These are phyloP conservation scores for Acanthaster planci DNA, from an alignment of 35 echinoderm and acorn worm genomes.

Conservation along the genomic window DNA sequence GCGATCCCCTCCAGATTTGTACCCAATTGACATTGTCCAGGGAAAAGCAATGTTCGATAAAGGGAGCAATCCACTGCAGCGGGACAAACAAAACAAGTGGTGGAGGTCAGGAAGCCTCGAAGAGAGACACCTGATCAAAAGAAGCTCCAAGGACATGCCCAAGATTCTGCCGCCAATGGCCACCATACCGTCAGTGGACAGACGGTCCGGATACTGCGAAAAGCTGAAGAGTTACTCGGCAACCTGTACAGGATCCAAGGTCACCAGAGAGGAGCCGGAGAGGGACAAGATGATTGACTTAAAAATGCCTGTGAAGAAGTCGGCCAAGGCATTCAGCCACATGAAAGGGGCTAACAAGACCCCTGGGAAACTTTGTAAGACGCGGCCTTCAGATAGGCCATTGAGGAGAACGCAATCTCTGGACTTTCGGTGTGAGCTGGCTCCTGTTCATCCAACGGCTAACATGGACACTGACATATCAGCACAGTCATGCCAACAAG, in stretches of 20 bases:
- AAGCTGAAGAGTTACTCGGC: not conserved
- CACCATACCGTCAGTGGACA: not conserved
- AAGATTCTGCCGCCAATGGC: conserved; percentile 17
- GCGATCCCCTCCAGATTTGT: not conserved
- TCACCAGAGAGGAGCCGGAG: conserved; percentile 8
- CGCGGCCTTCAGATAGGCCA: not conserved
- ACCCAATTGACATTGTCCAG: not conserved
- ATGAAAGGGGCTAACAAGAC: conserved; percentile 6
- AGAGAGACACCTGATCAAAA: conserved; percentile 2
- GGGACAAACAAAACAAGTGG: not conserved
- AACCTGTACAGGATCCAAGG: conserved; percentile 3
- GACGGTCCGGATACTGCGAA: not conserved
- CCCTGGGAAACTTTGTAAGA: conserved; percentile 12
- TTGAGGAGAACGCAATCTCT: conserved; percentile 11
- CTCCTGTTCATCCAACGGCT: not conserved
- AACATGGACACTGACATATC: not conserved
- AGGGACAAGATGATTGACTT: conserved; percentile 26
- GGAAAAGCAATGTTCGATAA: not conserved
- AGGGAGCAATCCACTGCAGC: not conserved
- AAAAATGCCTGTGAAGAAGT: conserved; percentile 4
- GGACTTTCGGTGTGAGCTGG: conserved; percentile 20
- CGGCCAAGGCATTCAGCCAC: conserved; percentile 1
- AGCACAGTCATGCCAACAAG: not conserved
- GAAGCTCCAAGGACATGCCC: conserved; percentile 16
- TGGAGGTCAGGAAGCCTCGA: conserved; percentile 20